Conservation (phyloP, 2,888 invertebrate species). For the Zootermopsis nevadensis region DNA sequence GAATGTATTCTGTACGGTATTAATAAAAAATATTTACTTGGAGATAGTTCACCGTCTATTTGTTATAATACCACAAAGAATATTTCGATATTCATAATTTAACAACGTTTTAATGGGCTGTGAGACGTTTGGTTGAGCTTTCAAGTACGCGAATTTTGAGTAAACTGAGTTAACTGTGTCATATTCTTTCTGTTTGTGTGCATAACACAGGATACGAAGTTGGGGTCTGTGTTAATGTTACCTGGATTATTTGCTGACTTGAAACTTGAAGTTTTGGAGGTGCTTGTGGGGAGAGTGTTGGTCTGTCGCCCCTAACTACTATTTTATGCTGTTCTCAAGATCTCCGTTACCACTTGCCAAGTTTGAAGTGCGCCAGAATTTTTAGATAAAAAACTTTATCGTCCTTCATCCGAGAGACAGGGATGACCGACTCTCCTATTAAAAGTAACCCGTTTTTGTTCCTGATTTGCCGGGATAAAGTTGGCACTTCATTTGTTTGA, state of each 20-base stretch:
- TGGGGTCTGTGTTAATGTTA: not conserved
- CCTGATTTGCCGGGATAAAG: not conserved
- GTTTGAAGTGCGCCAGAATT: constrained; percentile 5
- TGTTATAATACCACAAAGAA: no score
- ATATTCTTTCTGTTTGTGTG: no score
- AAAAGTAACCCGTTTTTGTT: not conserved
- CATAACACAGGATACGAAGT: not conserved
- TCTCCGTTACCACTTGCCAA: not conserved
- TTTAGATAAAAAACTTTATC: constrained; percentile 11
- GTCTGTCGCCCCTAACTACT: not conserved
- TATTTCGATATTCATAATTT: no score
- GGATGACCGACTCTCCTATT: not conserved
- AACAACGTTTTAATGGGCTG: no score
- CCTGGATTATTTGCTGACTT: not conserved
- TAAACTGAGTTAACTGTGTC: no score
- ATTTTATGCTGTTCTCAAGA: not conserved
- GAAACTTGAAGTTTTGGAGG: not conserved
- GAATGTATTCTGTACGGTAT: no score
- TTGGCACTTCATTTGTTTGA: not conserved
- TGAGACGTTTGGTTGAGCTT: no score
- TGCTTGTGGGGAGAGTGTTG: not conserved
- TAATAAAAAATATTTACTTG: no score
- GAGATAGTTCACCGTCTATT: no score
- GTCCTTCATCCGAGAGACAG: not conserved
- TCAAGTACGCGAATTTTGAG: no score